phyloP scores from a whole-genome alignment of 1,140 invertebrate species.

The Pteromalus puparum region DNA sequence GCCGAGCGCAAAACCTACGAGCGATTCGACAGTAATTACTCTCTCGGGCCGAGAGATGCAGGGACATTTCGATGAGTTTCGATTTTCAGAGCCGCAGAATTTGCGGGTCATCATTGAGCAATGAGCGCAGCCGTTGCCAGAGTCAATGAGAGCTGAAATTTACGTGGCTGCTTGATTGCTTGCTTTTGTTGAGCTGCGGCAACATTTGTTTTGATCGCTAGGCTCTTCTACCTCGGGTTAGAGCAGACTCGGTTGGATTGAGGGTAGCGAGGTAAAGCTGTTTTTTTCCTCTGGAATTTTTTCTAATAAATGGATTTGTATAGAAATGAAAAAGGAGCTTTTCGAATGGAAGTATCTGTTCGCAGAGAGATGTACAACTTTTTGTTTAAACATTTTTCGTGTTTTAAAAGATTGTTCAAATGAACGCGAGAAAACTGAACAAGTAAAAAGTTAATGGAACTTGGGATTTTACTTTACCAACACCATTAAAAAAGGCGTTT shows the following conservation, averaged over 20 bases:
- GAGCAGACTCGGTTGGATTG: background rate
- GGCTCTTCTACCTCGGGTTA: background rate
- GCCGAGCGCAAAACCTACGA: background rate
- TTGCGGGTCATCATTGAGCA: background rate
- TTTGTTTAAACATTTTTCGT: no score
- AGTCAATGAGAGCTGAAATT: slow-evolving; percentile 10
- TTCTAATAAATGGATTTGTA: no score
- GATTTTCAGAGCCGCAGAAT: background rate
- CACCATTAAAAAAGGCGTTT: no score
- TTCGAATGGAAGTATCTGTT: no score
- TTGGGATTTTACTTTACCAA: no score
- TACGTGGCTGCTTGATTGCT: background rate
- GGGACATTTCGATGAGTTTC: slow-evolving; percentile 22
- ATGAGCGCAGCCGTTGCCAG: background rate
- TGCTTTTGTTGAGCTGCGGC: background rate
- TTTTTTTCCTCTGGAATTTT: background rate
- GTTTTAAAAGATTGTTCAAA: no score
- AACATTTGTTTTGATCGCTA: background rate
- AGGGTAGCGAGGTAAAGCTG: background rate
- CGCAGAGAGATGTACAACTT: no score
- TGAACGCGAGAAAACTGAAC: no score
- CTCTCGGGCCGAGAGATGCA: background rate
- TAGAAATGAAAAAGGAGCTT: no score
- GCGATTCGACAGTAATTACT: slow-evolving; percentile 34
- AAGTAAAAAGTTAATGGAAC: no score